Evolutionary conservation across 2,888 invertebrate species (phyloP), one percentile per base, ranked within the genome.

Genomic region (Tubulanus polymorphus): DNA sequence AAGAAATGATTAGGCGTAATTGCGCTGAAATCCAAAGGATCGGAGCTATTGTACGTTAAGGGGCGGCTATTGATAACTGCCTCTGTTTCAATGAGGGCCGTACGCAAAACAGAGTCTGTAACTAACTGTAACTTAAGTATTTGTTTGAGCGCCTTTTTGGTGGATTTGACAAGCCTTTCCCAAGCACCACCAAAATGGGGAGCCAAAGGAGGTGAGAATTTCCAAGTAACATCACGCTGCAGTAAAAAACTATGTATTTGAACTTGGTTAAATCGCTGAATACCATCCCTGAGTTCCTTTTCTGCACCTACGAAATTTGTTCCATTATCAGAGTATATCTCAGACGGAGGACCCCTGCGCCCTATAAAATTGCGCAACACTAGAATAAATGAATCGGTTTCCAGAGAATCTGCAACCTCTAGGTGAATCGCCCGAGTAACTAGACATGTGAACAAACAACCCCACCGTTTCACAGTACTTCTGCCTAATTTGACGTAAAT

Each of bases 1-100:
- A 65, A 12, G 46, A 66, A 62, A 56, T 66, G 60, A 32, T 65
- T 63, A 8, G 62, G 62, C 8, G 65, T 63, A 1, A 53, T 6
- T 3, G 51, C 27, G 12, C 12, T 26, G 15, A 37, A 23, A 28
- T 53, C 53, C 18, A 8, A 15, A n/a, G 53, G 53, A 30, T n/a
- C 20, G 3, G 23, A 20, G 2, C 28, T 23, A 18, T 53, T 56
- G 46, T 59, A 59, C n/a, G 65, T 59, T 12, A 63, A 35, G 2
- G 62, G 62, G 29, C n/a, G n/a, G n/a, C 53, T 53, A 54, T 52
- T 52, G 53, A 52, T 50, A 2, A 52, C 53, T 37, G 5, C 51
- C 50, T 67, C 65, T 23, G 58, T 63, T 18, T 61, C 60, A 0
- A 50, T 47, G 26, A 63, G 57, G 8, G 60, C 63, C 2, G 61